Evolutionary conservation across 2,888 invertebrate species (phyloP).

Genomic region (Leptopterna dolabrata): DNA sequence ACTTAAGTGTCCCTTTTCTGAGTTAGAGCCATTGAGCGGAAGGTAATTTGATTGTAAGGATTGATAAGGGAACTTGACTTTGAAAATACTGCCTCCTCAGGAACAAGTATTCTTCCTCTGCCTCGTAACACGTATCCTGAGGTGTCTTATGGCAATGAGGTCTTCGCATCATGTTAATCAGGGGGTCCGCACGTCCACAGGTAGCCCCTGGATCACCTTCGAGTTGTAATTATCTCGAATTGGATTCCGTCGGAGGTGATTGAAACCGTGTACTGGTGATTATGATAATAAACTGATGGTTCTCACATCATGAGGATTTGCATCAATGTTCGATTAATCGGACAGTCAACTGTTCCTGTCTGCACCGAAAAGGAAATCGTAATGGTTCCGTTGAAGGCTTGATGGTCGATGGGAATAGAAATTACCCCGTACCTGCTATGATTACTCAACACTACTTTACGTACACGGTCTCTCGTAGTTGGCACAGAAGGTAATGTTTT

Average conservation of each 20-base stretch:
- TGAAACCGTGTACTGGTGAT: not conserved
- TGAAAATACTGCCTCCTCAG: not conserved
- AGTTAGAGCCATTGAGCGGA: not conserved
- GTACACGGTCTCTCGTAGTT: too few species aligned
- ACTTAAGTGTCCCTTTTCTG: not conserved
- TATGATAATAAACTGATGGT: not conserved
- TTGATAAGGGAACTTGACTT: not conserved
- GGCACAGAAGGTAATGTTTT: too few species aligned
- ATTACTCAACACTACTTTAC: too few species aligned
- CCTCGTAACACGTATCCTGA: not conserved
- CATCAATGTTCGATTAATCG: not conserved
- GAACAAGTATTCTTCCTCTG: slow-evolving; percentile 1
- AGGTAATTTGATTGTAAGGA: slow-evolving; percentile 28
- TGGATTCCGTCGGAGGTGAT: not conserved
- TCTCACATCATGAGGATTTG: not conserved
- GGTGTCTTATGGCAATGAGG: slow-evolving; percentile 12
- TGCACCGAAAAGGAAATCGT: not conserved
- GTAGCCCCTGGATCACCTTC: not conserved
- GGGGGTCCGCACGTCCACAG: not conserved
- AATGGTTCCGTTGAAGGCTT: not conserved
- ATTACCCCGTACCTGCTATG: too few species aligned
- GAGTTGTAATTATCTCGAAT: too few species aligned
- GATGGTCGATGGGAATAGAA: not conserved
- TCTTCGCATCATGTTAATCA: not conserved
- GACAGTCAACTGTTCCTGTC: not conserved